phyloP scores from a whole-genome alignment of 2,888 invertebrate genomes.

The Dasypogon diadema region DNA sequence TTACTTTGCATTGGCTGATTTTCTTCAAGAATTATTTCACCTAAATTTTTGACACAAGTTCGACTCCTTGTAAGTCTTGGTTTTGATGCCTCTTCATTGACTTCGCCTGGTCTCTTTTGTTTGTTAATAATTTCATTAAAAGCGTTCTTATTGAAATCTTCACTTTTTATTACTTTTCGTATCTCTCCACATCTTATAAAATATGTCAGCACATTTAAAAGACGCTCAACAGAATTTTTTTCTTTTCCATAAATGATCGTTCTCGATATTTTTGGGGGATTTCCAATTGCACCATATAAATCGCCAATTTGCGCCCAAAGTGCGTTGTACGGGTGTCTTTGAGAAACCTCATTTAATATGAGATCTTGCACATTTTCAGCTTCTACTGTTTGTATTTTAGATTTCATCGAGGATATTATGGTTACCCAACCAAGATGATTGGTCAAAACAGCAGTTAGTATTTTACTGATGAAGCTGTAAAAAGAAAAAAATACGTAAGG shows the following conservation, averaged over 20 bases:
- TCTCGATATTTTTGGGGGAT: slow-evolving; percentile 80
- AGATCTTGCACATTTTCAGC: slow-evolving; percentile 66
- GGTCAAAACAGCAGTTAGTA: slow-evolving; percentile 88
- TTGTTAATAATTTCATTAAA: slow-evolving; percentile 60
- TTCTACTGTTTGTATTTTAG: slow-evolving; percentile 60
- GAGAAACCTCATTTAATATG: slow-evolving; percentile 72
- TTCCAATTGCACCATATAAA: slow-evolving; percentile 86
- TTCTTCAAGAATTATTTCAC: slow-evolving; percentile 59
- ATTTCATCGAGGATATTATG: slow-evolving; percentile 73
- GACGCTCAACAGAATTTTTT: slow-evolving; percentile 76
- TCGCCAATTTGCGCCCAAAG: slow-evolving; percentile 91
- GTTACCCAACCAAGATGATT: slow-evolving; percentile 94
- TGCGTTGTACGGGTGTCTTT: slow-evolving; percentile 84
- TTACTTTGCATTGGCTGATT: background rate
- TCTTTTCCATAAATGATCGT: slow-evolving; percentile 82
- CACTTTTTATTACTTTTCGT: slow-evolving; percentile 70
- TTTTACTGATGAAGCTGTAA: slow-evolving; percentile 86
- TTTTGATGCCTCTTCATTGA: slow-evolving; percentile 18
- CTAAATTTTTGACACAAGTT: slow-evolving; percentile 65
- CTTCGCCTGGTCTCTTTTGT: slow-evolving; percentile 59
- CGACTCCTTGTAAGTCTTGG: slow-evolving; percentile 60
- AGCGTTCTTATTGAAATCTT: slow-evolving; percentile 64
- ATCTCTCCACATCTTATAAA: slow-evolving; percentile 87
- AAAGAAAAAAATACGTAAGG: slow-evolving; percentile 10
- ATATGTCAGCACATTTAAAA: slow-evolving; percentile 85